phyloP scores from a whole-genome alignment of 2,888 invertebrate genomes.

The Gonocerus acuteangulatus region DNA sequence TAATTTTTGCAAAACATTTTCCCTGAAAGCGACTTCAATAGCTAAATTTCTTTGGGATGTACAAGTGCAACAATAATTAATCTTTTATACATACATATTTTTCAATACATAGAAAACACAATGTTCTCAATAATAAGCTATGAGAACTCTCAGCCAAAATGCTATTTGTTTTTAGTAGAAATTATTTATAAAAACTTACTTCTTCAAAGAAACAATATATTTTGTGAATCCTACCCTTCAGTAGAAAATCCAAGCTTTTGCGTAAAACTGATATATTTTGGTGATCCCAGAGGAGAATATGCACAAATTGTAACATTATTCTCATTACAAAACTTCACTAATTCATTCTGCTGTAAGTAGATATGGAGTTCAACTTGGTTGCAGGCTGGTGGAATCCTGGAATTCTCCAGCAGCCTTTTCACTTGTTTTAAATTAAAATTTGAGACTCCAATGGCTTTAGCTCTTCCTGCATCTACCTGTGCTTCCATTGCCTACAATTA shows the following conservation, averaged over 20 bases:
- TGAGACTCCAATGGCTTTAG: conserved; percentile 68
- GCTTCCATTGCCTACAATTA: conserved; percentile 58
- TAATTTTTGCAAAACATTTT: too few species aligned
- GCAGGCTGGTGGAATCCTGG: conserved; percentile 61
- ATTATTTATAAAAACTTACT: too few species aligned
- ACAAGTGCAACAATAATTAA: too few species aligned
- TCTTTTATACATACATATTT: too few species aligned
- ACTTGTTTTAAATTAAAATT: conserved; percentile 70
- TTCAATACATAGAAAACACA: too few species aligned
- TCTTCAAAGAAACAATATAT: too few species aligned
- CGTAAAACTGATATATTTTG: conserved; percentile 58
- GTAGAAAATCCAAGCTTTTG: conserved; percentile 42
- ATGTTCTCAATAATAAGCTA: too few species aligned
- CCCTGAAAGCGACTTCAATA: too few species aligned
- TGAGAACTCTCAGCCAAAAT: too few species aligned
- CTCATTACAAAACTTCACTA: conserved; percentile 55
- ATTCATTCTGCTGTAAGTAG: conserved; percentile 61
- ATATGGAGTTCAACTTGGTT: conserved; percentile 68
- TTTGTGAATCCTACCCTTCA: too few species aligned
- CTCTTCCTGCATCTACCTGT: conserved; percentile 55
- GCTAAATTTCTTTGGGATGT: too few species aligned
- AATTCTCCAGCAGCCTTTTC: conserved; percentile 51
- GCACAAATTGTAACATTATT: conserved; percentile 60
- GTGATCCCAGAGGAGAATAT: conserved; percentile 65
- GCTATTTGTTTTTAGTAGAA: too few species aligned